These are phyloP conservation scores for Oncorhynchus kisutch DNA, from an alignment of 2,113 vertebrate species.

Conservation along the genomic window DNA sequence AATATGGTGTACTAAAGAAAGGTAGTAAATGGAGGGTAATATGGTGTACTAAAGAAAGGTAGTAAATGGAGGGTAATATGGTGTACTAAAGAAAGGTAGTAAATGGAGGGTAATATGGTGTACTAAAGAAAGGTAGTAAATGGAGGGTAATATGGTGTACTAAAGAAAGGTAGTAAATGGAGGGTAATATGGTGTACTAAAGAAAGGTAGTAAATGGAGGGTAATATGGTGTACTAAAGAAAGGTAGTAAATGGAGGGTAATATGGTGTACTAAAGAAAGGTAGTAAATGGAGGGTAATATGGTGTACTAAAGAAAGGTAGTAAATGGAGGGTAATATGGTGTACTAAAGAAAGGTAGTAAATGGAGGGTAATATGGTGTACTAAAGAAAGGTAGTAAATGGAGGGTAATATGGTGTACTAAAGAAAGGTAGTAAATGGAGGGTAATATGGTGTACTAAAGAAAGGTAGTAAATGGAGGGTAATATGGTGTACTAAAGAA, in stretches of 20 bases:
- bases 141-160: background rate
- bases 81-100: background rate
- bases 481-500: background rate
- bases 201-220: no score
- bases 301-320: background rate
- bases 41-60: background rate
- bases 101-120: background rate
- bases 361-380: background rate
- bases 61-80: background rate
- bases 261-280: background rate
- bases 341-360: background rate
- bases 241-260: no score
- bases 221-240: background rate
- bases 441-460: background rate
- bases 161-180: background rate
- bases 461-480: no score
- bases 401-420: background rate
- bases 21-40: no score
- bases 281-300: background rate
- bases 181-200: background rate
- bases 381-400: no score
- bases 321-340: background rate
- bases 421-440: no score
- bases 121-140: no score
- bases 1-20: background rate